Conservation (phyloP, 1,140 invertebrate species). For the Hycleus cichorii region DNA sequence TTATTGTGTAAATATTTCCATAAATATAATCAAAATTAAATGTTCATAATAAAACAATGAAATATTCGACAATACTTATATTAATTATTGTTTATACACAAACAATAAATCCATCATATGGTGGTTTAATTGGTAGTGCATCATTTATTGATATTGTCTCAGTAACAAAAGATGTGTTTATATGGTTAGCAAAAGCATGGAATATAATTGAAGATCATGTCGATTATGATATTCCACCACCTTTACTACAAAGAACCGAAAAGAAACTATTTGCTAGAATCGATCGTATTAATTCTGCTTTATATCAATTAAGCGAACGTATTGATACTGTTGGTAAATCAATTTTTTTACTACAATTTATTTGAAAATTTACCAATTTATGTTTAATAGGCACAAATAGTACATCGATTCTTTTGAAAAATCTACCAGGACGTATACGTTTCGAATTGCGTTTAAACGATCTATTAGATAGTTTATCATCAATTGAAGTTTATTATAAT, state of each 20-base stretch:
- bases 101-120: constrained; percentile 18
- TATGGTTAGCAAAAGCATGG: constrained; percentile 53
- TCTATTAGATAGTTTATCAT: constrained; percentile 49
- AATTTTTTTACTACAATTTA: too few species aligned
- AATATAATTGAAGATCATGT: constrained; percentile 49
- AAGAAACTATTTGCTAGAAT: constrained; percentile 32
- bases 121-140: neutral
- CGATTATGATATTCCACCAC: constrained; percentile 48
- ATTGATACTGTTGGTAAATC: constrained; percentile 35
- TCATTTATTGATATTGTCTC: constrained; percentile 48
- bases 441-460: constrained; percentile 51
- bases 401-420: constrained; percentile 34
- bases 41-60: too few species aligned
- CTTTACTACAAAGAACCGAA: constrained; percentile 44
- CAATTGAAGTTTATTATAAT: constrained; percentile 49
- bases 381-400: constrained; percentile 27
- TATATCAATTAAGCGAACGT: constrained; percentile 19
- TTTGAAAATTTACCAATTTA: neutral
- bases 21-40: too few species aligned
- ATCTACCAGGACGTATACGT: constrained; percentile 41
- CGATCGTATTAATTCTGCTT: constrained; percentile 24
- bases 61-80: too few species aligned
- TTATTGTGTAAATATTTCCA: too few species aligned
- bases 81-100: too few species aligned
- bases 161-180: constrained; percentile 51